phyloP scores from a whole-genome alignment of 2,888 invertebrate genomes.

The Laspeyria flexula region DNA sequence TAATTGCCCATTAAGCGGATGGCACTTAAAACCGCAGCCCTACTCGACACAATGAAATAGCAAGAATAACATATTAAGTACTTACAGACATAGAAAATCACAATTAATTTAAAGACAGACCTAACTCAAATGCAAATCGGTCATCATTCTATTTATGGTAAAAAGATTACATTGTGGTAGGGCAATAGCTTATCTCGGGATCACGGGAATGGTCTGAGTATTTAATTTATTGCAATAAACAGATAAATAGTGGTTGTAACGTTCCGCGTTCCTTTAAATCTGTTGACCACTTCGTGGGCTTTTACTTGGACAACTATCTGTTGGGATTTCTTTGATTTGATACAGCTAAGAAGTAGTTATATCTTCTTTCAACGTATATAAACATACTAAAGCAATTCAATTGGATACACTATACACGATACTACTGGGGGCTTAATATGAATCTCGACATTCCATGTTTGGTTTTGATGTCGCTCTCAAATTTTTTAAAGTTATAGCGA shows the following conservation, averaged over 20 bases:
- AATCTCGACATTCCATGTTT: too few relatives aligned
- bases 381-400: too few relatives aligned
- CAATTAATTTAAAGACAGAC: constrained; percentile 73
- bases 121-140: constrained; percentile 82
- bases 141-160: constrained; percentile 79
- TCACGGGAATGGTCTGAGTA: constrained; percentile 73
- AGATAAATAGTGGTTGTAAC: constrained; percentile 75
- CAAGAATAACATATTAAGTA: constrained; percentile 72
- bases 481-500: too few relatives aligned
- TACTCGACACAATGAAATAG: constrained; percentile 82
- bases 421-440: too few relatives aligned
- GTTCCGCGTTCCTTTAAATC: constrained; percentile 76
- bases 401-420: too few relatives aligned
- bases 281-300: constrained; percentile 21
- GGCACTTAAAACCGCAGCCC: constrained; percentile 66
- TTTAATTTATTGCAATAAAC: constrained; percentile 84
- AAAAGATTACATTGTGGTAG: constrained; percentile 84
- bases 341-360: neutral
- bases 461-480: too few relatives aligned
- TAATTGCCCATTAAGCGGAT: constrained; percentile 78
- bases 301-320: constrained; percentile 19
- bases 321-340: neutral
- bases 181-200: constrained; percentile 76
- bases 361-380: neutral
- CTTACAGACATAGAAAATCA: constrained; percentile 51